Evolutionary conservation across 2,113 vertebrate genomes (phyloP), one percentile per base, ranked within the genome.

Genomic region (Notarius lentiginosus): DNA sequence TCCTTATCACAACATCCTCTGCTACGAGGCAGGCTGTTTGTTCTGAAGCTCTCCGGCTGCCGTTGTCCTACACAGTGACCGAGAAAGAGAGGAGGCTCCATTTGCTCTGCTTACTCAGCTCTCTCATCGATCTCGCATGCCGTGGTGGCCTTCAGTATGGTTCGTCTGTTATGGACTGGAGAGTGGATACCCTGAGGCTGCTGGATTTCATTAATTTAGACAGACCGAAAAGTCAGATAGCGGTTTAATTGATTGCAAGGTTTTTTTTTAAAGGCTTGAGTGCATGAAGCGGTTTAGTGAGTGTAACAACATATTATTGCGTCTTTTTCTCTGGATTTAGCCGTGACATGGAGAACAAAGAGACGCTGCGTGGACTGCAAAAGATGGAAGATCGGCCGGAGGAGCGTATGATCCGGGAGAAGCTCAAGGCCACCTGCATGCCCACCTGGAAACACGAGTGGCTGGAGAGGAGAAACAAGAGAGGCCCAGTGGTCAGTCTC

Each of bases 341-440:
- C 89, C 94, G 95, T 81, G 96, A 97, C 90, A 96, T 97, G 96
- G 97, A 97, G 89, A 96, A 88, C 94, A 97, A 95, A 93, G 96
- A 97, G 93, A 96, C 97, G 63, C 96, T 95, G 83, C 94, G 96
- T 90, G 96, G 96, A n/a, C 82, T 98, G 91, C 97, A 96, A 91
- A 97, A 97, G 94, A 97, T 98, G 95, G 97, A 98, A 11, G 97
- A 98, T 89, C 96, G 97, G 89, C 97, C 97, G 17, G 97, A 98
- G 91, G 97, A 97, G 90, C 95, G 96, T 10, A 95, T 96, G 95
- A 98, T 98, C 95, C 95, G 97, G 84, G 97, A 98, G 91, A 97
- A 97, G 83, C 95, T 98, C 63, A 98, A 97, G 92, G 97, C 95
- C 63, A 98, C 96, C 0, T 98, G 97, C 82, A 98, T 98, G 97